Evolutionary conservation across 2,113 vertebrate genomes (phyloP).

Genomic region (Prunella himalayana): DNA sequence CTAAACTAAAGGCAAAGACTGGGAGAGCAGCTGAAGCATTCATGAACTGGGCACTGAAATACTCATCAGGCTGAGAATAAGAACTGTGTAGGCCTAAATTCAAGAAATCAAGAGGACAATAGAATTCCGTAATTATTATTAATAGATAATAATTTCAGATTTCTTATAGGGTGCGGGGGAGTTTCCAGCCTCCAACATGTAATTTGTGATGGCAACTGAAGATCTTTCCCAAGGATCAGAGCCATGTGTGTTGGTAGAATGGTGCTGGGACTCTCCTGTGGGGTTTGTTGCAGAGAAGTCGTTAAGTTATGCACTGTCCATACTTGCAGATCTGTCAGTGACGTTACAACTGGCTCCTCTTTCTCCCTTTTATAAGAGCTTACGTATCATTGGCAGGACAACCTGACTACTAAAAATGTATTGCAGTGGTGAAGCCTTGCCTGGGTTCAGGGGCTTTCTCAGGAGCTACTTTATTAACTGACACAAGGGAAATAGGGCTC

Average conservation of each 20-base stretch:
- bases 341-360: neutral
- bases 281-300: neutral
- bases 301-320: neutral
- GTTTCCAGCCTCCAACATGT: neutral
- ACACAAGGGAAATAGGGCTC: neutral
- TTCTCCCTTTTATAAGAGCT: neutral
- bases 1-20: neutral
- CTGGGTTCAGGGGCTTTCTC: neutral
- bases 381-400: neutral
- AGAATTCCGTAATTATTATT: neutral
- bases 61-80: neutral
- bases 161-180: neutral
- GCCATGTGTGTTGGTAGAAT: neutral
- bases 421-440: neutral
- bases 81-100: neutral
- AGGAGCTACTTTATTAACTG: neutral
- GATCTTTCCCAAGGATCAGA: neutral
- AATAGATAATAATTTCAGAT: neutral
- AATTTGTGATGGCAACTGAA: neutral
- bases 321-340: neutral
- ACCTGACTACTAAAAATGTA: neutral
- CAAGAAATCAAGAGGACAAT: neutral
- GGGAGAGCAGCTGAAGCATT: neutral
- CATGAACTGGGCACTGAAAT: neutral
- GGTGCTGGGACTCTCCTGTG: neutral